phyloP scores from a whole-genome alignment of 2,113 vertebrate species.

The Macquaria australasica region DNA sequence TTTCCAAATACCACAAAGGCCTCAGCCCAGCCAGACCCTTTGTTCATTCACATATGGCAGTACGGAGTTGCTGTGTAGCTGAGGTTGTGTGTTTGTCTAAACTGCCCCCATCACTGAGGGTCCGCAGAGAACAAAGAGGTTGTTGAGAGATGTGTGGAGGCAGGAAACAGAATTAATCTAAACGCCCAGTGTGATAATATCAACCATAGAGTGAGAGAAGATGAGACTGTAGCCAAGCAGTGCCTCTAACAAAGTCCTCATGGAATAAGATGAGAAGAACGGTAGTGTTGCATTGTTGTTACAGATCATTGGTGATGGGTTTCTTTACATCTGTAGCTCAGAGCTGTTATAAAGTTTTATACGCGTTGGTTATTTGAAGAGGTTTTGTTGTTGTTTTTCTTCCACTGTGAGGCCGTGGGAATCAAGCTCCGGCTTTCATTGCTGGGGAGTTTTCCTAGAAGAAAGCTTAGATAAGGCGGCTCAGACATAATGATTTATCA shows the following conservation, averaged over 20 bases:
- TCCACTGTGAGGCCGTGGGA: constrained; percentile 66
- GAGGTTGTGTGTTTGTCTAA: constrained; percentile 89
- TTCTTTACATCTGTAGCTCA: constrained; percentile 75
- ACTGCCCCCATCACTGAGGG: constrained; percentile 87
- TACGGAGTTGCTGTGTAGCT: constrained; percentile 86
- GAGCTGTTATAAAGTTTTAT: constrained; percentile 87
- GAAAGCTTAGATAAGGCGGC: constrained; percentile 35
- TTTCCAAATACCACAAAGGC: constrained; percentile 94
- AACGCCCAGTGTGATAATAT: constrained; percentile 91
- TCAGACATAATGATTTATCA: constrained; percentile 54
- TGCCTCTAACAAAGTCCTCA: constrained; percentile 37
- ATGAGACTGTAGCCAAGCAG: constrained; percentile 32
- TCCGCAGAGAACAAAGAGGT: constrained; percentile 90
- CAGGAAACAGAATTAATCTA: constrained; percentile 91
- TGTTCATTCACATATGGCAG: constrained; percentile 94
- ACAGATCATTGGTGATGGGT: constrained; percentile 77
- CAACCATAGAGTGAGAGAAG: constrained; percentile 83
- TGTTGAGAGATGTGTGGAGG: constrained; percentile 89
- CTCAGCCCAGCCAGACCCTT: constrained; percentile 86
- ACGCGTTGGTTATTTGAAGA: constrained; percentile 84
- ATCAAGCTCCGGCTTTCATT: constrained; percentile 49
- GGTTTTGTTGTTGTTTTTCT: constrained; percentile 76
- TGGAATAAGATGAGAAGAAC: constrained; percentile 57
- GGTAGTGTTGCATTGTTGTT: constrained; percentile 74
- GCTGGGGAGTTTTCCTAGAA: constrained; percentile 35